Conservation (phyloP, 1,140 invertebrate genomes). For the Leptinotarsa texana region DNA sequence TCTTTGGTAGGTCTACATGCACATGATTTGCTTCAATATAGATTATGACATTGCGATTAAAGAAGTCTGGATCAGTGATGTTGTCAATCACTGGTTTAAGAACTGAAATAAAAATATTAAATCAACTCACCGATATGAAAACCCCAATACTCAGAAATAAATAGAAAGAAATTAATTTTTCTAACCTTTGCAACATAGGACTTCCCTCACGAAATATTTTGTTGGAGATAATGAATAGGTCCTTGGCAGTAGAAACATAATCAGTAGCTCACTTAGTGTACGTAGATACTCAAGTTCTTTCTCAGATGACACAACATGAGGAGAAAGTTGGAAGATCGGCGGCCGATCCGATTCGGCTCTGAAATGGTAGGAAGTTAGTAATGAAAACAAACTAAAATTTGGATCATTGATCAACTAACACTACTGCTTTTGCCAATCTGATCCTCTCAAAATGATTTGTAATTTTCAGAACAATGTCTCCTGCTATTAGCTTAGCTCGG, state of each 20-base stretch:
- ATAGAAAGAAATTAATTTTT: too few species aligned
- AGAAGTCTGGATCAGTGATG: slow-evolving; percentile 87
- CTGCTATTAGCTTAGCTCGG: slow-evolving; percentile 79
- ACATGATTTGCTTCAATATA: slow-evolving; percentile 81
- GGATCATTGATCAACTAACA: slow-evolving; percentile 61
- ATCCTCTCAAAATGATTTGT: slow-evolving; percentile 87
- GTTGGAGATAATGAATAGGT: slow-evolving; percentile 77
- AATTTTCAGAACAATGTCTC: slow-evolving; percentile 77
- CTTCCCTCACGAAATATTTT: slow-evolving; percentile 79
- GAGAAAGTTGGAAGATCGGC: slow-evolving; percentile 75
- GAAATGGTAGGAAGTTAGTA: slow-evolving; percentile 32
- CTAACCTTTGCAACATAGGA: slow-evolving; percentile 81
- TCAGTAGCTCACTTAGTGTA: slow-evolving; percentile 78
- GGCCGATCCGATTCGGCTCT: slow-evolving; percentile 64
- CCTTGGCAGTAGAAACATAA: slow-evolving; percentile 78
- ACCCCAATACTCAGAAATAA: neutral
- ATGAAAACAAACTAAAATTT: neutral
- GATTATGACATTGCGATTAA: slow-evolving; percentile 83
- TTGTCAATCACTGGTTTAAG: slow-evolving; percentile 81
- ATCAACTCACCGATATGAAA: neutral
- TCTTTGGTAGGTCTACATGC: slow-evolving; percentile 75
- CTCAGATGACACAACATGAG: slow-evolving; percentile 73
- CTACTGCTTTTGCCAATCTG: slow-evolving; percentile 71
- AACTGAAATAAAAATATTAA: slow-evolving; percentile 63
- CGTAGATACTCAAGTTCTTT: slow-evolving; percentile 81